A percentile compares a stretch with the other conserved stretches of the same genome.
Evolutionary conservation across 2,888 invertebrate genomes (phyloP).

Genomic region (Gnatocerus cornutus): DNA sequence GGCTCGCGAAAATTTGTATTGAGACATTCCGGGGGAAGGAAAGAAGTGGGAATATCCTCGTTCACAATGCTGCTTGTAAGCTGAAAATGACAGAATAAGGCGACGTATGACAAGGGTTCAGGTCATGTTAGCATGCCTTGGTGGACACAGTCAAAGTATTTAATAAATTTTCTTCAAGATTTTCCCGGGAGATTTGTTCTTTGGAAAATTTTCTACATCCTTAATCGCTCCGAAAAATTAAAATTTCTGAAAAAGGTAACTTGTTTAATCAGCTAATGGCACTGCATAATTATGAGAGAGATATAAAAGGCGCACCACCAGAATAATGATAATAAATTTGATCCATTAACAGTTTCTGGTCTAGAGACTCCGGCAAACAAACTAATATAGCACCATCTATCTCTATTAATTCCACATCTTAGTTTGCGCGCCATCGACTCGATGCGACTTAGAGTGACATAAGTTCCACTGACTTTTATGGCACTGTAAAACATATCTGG

Average conservation of each 20-base stretch:
- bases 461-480: slow-evolving; percentile 63
- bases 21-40: neutral
- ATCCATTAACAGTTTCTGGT: slow-evolving; percentile 59
- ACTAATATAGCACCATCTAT: slow-evolving; percentile 59
- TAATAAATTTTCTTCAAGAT: slow-evolving; percentile 38
- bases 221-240: neutral
- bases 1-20: neutral
- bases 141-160: slow-evolving; percentile 33
- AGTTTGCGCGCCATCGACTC: slow-evolving; percentile 58
- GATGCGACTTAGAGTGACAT: slow-evolving; percentile 56
- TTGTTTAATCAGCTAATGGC: slow-evolving; percentile 34
- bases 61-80: slow-evolving; percentile 34
- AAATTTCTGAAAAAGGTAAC: neutral
- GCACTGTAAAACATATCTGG: slow-evolving; percentile 64
- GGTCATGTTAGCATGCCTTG: slow-evolving; percentile 35
- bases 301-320: slow-evolving; percentile 33
- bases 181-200: slow-evolving; percentile 14
- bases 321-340: slow-evolving; percentile 60
- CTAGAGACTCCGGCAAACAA: slow-evolving; percentile 57
- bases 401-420: slow-evolving; percentile 63
- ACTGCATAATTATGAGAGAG: slow-evolving; percentile 19
- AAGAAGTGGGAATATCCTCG: slow-evolving; percentile 15
- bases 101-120: slow-evolving; percentile 48
- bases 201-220: too few relatives aligned
- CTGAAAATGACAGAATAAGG: slow-evolving; percentile 48